Base-by-base conservation (phyloP, 2,888 invertebrate species). In the Macrosoma leucophasiata region DNA sequence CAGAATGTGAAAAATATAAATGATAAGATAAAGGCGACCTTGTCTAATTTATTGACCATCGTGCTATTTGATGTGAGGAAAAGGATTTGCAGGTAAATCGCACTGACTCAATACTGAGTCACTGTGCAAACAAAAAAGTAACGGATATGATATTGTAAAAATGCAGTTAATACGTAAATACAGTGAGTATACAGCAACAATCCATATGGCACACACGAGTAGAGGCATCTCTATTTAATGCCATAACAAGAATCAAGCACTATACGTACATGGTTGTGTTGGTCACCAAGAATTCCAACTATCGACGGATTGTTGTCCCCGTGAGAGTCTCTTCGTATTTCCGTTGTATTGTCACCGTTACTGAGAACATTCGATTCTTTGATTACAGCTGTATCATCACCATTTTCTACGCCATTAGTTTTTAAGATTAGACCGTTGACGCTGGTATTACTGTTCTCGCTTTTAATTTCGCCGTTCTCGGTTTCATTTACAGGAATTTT, bases 241-340 rank as follows among this genome's bases (percentile, higher is more conserved):
- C n/a, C n/a, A n/a, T n/a, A n/a, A n/a, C n/a, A 15, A 29, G 24
- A 33, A 21, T 12, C 12, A 34, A 29, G 33, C 24, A n/a, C 9
- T 29, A 48, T 69, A 79, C 86, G 41, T 84, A 86, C 86, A 68
- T 86, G 74, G 53, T 72, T 77, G 33, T 84, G 84, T 52, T 84
- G 85, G 45, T 77, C 84, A 36, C 85, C 86, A 19, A 87, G 70
- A 51, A 85, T 85, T 35, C 84, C 85, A 29, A 86, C 79, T 45
- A 86, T 85, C 30, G 79, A 84, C 28, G 78, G 72, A 47, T 71
- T 81, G 42, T 76, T 76, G 20, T 77, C 77, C 23, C 72, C 66
- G 37, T 77, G 73, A n/a, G 76, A 72, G 47, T 77, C 77, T 37
- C 73, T 57, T 28, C 71, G 59, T 29, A 62, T 41, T 33, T 73